Evolutionary conservation across 1,140 invertebrate genomes (phyloP), one percentile per base, ranked within the genome.

Genomic region (Ruditapes philippinarum): DNA sequence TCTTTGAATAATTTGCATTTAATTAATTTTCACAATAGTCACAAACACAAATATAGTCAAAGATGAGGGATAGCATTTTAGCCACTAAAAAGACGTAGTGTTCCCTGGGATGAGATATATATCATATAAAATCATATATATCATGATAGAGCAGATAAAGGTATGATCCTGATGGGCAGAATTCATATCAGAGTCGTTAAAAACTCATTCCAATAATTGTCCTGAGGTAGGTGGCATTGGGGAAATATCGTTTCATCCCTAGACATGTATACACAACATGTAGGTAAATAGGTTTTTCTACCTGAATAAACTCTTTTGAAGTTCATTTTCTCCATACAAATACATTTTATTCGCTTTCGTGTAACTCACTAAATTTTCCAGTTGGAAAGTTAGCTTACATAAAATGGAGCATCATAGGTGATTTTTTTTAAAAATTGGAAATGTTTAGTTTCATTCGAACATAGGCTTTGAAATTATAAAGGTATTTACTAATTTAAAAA

Each of bases 261-360:
- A 49, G 49, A 0, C 65, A 70, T 70, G 33, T 70, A 70, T 70
- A 70, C 12, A 28, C 33, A 40, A 70, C 74, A 78, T 51, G 74
- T 49, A 78, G 74, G 74, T 78, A 78, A 78, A 78, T 78, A 19
- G 74, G 28, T 54, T 78, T 78, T 78, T 31, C 42, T 45, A 49
- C 74, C 49, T 36, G 38, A 31, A 22, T 38, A 70, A 31, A 70
- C 36, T 70, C 65, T 70, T 38, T 70, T 70, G 65, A 70, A 70
- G 65, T 70, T 4, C 38, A 40, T 70, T 38, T 70, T 38, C 33
- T 28, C 33, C 5, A 70, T 38, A 70, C 2, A 70, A 14, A 70
- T 33, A 70, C 38, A 70, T 40, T 38, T 70, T 57, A 57, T 14
- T 5, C 42, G 5, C 42, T 45, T n/a, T n/a, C n/a, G n/a, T n/a